These are phyloP conservation scores for Caranx melampygus DNA, from an alignment of 2,113 vertebrate genomes.

Conservation along the genomic window DNA sequence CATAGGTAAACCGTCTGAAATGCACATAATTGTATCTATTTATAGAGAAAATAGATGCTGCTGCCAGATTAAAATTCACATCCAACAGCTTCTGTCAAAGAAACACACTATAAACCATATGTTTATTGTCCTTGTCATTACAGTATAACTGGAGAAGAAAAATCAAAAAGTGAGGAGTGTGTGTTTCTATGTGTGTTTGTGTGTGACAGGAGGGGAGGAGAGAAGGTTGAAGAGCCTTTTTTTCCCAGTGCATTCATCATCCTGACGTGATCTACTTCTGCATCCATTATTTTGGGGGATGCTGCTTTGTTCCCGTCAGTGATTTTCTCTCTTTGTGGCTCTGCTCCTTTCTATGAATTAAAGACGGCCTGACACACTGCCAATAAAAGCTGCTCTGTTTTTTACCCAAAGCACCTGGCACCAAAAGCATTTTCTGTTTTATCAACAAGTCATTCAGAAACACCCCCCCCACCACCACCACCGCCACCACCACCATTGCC, in stretches of 20 bases:
- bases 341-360: constrained; percentile 7
- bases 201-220: neutral
- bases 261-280: constrained; percentile 19
- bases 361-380: constrained; percentile 26
- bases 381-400: constrained; percentile 29
- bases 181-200: constrained; percentile 3
- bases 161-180: neutral
- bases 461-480: neutral
- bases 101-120: constrained; percentile 9
- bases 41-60: neutral
- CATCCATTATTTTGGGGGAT: constrained; percentile 37
- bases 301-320: constrained; percentile 38
- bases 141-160: constrained; percentile 1
- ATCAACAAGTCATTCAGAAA: constrained; percentile 36
- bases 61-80: constrained; percentile 15
- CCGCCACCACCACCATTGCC: neutral
- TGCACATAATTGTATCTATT: constrained; percentile 31
- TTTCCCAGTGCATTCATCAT: constrained; percentile 43
- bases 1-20: constrained; percentile 6
- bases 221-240: constrained; percentile 5
- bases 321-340: constrained; percentile 22
- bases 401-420: constrained; percentile 34
- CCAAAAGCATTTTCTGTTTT: constrained; percentile 18
- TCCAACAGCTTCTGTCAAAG: constrained; percentile 11
- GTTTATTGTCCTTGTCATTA: constrained; percentile 18